A percentile compares a stretch with the other conserved stretches of the same genome.
Evolutionary conservation across 2,113 vertebrate species (phyloP).

Genomic region (Albula goreensis): DNA sequence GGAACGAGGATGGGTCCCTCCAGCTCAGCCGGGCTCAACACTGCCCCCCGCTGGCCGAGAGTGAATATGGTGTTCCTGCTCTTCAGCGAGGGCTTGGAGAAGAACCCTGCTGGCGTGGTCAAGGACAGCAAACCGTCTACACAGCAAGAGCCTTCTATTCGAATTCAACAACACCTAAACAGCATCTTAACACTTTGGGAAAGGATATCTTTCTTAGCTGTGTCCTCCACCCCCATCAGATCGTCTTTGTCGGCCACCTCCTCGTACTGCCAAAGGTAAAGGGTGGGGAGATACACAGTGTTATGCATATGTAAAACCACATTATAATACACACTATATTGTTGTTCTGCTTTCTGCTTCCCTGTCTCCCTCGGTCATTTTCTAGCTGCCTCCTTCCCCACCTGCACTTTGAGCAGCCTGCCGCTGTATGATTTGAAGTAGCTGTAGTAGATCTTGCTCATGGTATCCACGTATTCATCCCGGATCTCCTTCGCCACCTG

Average conservation of each 20-base stretch:
- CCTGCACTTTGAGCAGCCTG: constrained; percentile 91
- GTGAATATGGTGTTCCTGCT: constrained; percentile 93
- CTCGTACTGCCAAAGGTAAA: constrained; percentile 74
- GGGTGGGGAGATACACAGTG: not conserved
- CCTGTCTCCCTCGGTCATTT: not conserved
- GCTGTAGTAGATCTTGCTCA: constrained; percentile 90
- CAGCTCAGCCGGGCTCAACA: constrained; percentile 81
- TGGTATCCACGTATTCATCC: constrained; percentile 89
- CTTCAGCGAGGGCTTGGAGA: constrained; percentile 86
- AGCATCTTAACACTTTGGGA: not conserved
- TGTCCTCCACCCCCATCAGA: constrained; percentile 91
- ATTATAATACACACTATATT: too few relatives aligned
- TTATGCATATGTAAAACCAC: too few relatives aligned
- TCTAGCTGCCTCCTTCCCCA: constrained; percentile 48
- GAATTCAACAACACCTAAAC: constrained; percentile 28
- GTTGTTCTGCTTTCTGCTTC: not conserved
- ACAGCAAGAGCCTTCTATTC: not conserved
- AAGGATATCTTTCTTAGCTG: constrained; percentile 91
- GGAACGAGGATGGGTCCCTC: constrained; percentile 90
- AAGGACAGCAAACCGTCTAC: constrained; percentile 50
- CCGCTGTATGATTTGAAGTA: constrained; percentile 91
- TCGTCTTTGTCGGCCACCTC: constrained; percentile 93
- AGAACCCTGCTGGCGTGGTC: constrained; percentile 75
- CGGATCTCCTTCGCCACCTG: constrained; percentile 85
- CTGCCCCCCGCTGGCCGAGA: constrained; percentile 80